Conservation (phyloP, 2,113 vertebrate genomes). For the Corythornis vintsioides region DNA sequence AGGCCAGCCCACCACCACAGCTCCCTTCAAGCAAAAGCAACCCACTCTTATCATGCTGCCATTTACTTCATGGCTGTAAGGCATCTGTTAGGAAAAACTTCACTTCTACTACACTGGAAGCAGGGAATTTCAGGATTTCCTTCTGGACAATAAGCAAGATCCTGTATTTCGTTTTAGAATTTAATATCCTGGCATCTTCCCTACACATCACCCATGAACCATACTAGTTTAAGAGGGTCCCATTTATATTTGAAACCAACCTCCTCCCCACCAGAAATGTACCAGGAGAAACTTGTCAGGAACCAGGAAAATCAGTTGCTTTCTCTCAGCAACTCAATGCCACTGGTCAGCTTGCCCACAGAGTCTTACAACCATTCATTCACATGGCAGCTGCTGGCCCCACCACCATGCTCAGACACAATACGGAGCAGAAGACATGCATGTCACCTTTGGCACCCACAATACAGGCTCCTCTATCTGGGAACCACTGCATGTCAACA, state of each 20-base stretch:
- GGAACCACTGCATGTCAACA: background rate
- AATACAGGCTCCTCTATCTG: background rate
- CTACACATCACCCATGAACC: background rate
- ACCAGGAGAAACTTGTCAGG: background rate
- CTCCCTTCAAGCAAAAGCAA: background rate
- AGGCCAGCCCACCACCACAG: background rate
- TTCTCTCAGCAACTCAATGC: background rate
- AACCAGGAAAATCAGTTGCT: background rate
- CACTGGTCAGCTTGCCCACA: background rate
- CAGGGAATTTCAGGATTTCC: background rate
- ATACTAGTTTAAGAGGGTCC: background rate
- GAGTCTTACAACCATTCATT: background rate
- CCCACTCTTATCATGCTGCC: background rate
- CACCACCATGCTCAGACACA: rapidly evolving
- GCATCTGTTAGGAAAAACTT: background rate
- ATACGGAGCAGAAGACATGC: background rate
- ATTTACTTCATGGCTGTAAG: background rate
- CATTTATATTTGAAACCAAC: background rate
- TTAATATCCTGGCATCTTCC: background rate
- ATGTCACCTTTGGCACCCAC: rapidly evolving
- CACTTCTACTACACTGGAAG: background rate
- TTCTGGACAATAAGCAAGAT: background rate
- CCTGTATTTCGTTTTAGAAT: background rate
- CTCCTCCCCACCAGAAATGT: background rate
- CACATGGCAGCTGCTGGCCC: background rate